Evolutionary conservation across 2,113 vertebrate species (phyloP).

Genomic region (Pleuronectes platessa): DNA sequence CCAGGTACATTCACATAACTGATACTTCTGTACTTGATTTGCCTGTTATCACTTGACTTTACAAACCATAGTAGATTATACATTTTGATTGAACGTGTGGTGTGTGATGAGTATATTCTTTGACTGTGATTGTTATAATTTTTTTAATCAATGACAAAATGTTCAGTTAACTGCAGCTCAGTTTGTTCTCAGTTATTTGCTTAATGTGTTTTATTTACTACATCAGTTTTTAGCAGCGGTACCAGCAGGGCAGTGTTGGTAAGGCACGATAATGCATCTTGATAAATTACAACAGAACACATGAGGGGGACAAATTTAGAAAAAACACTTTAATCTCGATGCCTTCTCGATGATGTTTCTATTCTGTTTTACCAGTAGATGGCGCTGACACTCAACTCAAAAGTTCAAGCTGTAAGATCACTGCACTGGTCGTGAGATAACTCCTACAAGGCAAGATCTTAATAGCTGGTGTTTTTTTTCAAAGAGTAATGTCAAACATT

Average conservation of each 20-base stretch:
- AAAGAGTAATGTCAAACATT: not conserved
- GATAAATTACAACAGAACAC: not conserved
- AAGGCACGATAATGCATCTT: not conserved
- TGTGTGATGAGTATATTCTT: slow-evolving; percentile 17
- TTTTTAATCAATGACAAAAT: slow-evolving; percentile 29
- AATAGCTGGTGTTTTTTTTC: no score
- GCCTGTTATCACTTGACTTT: not conserved
- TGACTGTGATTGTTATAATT: slow-evolving; percentile 2
- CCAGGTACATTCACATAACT: not conserved
- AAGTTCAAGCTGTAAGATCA: not conserved
- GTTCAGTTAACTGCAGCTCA: not conserved
- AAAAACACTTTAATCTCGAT: not conserved
- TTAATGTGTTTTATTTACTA: not conserved
- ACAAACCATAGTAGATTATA: not conserved
- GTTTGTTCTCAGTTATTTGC: not conserved
- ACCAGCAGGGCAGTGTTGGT: not conserved
- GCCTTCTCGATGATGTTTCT: not conserved
- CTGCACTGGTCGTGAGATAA: not conserved
- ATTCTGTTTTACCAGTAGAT: slow-evolving; percentile 32
- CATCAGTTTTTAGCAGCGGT: not conserved
- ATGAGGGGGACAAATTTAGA: not conserved
- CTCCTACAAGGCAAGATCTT: no score
- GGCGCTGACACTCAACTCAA: slow-evolving; percentile 44
- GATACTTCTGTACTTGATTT: not conserved
- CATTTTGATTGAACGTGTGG: not conserved